A percentile compares a stretch with the other conserved stretches of the same genome.
phyloP scores from a whole-genome alignment of 2,888 invertebrate species.

The Caenorhabditis drosophilae region DNA sequence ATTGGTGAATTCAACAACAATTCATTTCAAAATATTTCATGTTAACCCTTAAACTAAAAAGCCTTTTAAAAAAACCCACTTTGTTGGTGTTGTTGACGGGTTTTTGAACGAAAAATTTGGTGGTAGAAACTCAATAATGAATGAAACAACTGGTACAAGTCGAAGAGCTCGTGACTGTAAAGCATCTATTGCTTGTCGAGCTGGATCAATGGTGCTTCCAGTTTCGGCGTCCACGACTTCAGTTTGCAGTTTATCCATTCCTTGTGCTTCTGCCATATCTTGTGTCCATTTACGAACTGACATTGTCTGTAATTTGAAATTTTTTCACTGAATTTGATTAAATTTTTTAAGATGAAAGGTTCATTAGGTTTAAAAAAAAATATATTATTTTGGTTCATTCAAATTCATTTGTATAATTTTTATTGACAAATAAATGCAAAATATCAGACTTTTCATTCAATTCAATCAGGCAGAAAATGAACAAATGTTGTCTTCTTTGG shows the following conservation, averaged over 20 bases:
- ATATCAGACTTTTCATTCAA: too few species aligned
- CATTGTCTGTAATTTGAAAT: conserved; percentile 43
- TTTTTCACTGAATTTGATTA: too few species aligned
- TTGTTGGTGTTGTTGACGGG: conserved; percentile 41
- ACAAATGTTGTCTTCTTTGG: too few species aligned
- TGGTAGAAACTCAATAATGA: conserved; percentile 62
- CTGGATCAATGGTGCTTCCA: conserved; percentile 64
- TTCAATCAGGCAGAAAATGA: too few species aligned
- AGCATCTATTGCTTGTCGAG: conserved; percentile 66
- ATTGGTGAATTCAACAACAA: not conserved
- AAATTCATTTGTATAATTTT: too few species aligned
- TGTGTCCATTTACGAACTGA: conserved; percentile 64
- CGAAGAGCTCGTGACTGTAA: conserved; percentile 64
- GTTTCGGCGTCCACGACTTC: conserved; percentile 66
- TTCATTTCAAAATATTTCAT: too few species aligned
- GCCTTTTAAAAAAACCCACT: too few species aligned
- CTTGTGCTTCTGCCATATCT: conserved; percentile 56
- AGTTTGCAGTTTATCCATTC: conserved; percentile 56
- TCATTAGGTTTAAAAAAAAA: too few species aligned
- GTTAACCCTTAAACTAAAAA: too few species aligned
- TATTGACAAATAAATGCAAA: not conserved
- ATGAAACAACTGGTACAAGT: conserved; percentile 63
- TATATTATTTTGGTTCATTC: too few species aligned
- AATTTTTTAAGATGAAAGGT: too few species aligned
- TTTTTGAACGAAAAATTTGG: conserved; percentile 60